A percentile compares a stretch with the other conserved stretches of the same genome.
These are phyloP conservation scores for Hyperoplus immaculatus DNA, from an alignment of 2,797 vertebrate species.

Conservation along the genomic window DNA sequence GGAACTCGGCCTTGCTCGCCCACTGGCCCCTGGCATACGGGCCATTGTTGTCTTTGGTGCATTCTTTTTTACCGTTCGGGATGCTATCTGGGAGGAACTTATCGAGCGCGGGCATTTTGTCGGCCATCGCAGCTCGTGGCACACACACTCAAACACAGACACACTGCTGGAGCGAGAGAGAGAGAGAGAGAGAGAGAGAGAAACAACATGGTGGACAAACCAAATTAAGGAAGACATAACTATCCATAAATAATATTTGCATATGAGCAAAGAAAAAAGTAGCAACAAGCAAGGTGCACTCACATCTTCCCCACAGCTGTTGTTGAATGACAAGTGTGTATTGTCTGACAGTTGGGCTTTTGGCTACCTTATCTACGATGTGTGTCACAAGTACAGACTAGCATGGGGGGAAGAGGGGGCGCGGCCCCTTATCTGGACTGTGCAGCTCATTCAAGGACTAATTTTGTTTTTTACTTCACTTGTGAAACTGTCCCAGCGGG, in stretches of 20 bases:
- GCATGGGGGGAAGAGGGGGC: constrained; percentile 31
- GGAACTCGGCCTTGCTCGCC: constrained; percentile 83
- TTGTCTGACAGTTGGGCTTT: constrained; percentile 40
- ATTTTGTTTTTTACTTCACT: not conserved
- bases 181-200: not conserved
- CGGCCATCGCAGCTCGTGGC: constrained; percentile 55
- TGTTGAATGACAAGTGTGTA: not conserved
- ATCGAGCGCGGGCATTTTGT: constrained; percentile 29
- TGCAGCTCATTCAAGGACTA: constrained; percentile 42
- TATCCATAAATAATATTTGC: not conserved
- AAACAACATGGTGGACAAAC: not conserved
- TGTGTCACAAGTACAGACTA: constrained; percentile 37
- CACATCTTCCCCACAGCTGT: constrained; percentile 26
- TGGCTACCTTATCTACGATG: constrained; percentile 58
- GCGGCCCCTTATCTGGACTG: constrained; percentile 62
- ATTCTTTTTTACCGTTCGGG: constrained; percentile 9
- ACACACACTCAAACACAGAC: constrained; percentile 48
- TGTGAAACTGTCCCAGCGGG: not conserved
- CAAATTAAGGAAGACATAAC: no score
- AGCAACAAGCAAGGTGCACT: not conserved
- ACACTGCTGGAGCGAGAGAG: constrained; percentile 42
- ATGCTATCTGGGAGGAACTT: constrained; percentile 17
- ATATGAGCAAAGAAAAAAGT: no score
- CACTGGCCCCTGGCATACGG: constrained; percentile 79
- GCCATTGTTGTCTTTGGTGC: constrained; percentile 24